phyloP scores from a whole-genome alignment of 2,113 vertebrate species.

The Lycaon pictus region DNA sequence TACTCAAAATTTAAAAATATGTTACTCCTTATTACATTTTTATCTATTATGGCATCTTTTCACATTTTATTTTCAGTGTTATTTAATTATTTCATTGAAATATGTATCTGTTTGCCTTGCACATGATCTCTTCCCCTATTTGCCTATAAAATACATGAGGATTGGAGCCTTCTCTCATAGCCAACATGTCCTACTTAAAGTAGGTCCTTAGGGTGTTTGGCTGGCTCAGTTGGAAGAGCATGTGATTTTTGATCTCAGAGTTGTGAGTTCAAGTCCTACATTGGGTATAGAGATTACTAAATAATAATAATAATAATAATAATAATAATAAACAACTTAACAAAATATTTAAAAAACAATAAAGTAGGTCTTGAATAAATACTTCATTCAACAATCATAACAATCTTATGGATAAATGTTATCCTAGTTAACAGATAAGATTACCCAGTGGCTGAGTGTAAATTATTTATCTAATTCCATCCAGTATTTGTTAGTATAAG shows the following conservation, averaged over 20 bases:
- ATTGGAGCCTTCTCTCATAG: rapidly evolving
- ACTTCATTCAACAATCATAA: background rate
- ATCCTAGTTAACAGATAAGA: background rate
- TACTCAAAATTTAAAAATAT: background rate
- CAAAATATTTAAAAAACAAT: background rate
- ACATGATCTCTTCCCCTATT: background rate
- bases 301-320: background rate
- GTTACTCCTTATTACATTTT: background rate
- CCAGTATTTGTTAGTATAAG: background rate
- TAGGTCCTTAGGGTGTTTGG: background rate
- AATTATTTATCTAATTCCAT: background rate
- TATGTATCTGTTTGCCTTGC: background rate
- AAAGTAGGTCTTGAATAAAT: background rate
- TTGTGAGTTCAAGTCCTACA: background rate
- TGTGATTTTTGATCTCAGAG: background rate
- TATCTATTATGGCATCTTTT: background rate
- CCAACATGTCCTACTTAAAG: background rate
- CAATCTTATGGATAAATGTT: background rate
- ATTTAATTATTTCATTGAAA: background rate
- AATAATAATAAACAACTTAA: background rate
- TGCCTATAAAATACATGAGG: background rate
- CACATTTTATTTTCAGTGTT: background rate
- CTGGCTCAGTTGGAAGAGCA: background rate
- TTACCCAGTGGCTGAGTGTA: background rate
- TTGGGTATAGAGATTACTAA: background rate